Evolutionary conservation across 2,113 vertebrate species (phyloP).

Genomic region (Emydocephalus ijimae): DNA sequence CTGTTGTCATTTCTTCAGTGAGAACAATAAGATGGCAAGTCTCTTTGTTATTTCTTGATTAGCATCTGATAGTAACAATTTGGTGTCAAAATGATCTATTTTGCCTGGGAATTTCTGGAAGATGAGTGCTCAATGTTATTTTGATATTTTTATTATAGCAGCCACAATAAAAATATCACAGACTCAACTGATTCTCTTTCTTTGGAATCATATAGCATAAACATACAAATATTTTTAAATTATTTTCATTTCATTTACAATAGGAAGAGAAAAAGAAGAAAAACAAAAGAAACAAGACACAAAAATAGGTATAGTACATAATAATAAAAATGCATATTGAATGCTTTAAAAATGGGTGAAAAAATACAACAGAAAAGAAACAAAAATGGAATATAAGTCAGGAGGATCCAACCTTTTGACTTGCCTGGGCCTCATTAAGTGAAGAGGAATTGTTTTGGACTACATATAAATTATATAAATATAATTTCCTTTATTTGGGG

Average conservation of each 20-base stretch:
- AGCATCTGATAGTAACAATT: background rate
- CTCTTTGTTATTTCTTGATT: background rate
- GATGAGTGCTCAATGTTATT: background rate
- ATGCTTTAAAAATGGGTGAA: background rate
- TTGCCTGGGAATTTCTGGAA: background rate
- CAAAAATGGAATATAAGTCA: background rate
- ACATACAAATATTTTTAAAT: background rate
- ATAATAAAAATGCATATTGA: background rate
- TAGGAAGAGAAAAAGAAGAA: background rate
- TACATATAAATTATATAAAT: background rate
- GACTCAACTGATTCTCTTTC: background rate
- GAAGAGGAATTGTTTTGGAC: background rate
- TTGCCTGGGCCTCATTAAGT: background rate
- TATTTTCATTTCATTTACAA: background rate
- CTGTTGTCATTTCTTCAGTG: background rate
- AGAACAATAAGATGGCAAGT: background rate
- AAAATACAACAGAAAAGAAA: background rate
- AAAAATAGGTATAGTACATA: background rate
- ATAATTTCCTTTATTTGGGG: background rate
- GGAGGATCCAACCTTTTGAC: background rate
- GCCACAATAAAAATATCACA: background rate
- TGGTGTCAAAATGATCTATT: background rate
- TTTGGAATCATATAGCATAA: background rate
- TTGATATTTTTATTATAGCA: background rate
- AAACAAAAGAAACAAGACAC: background rate